Percentiles rank a stretch among this genome's conserved stretches.
These are phyloP conservation scores for Belgica antarctica DNA, from an alignment of 2,888 invertebrate species.

Conservation along the genomic window DNA sequence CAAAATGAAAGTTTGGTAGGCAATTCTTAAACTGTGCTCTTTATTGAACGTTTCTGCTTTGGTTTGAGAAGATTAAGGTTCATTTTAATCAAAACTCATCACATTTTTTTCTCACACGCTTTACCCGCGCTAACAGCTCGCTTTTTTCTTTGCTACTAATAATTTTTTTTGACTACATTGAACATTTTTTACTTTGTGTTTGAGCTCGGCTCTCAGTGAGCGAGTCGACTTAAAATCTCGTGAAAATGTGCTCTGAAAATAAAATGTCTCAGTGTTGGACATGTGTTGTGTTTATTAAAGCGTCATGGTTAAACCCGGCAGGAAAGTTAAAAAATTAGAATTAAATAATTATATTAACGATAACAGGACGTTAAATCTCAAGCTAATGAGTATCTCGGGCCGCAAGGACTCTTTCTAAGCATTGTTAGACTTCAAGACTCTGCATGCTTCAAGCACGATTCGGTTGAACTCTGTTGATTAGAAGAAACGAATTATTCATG, in stretches of 20 bases:
- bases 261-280: constrained; percentile 7
- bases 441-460: constrained; percentile 32
- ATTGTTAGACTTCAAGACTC: constrained; percentile 17
- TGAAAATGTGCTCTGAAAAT: constrained; percentile 16
- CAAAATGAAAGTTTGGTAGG: too few relatives aligned
- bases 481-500: too few relatives aligned
- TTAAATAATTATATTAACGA: background rate
- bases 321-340: background rate
- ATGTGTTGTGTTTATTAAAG: constrained; percentile 9
- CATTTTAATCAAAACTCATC: constrained; percentile 3
- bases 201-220: constrained; percentile 1
- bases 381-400: background rate
- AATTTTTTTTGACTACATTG: background rate
- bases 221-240: background rate
- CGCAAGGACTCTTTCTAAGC: background rate
- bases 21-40: background rate
- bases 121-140: background rate
- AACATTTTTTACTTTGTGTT: background rate
- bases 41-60: background rate
- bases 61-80: constrained; percentile 24
- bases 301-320: background rate
- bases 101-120: background rate
- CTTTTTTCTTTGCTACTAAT: constrained; percentile 5
- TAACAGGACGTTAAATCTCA: too few relatives aligned
- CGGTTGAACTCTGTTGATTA: constrained; percentile 36